Base-by-base conservation (phyloP, 2,113 vertebrate species). In the Pseudorhombus dupliciocellatus region DNA sequence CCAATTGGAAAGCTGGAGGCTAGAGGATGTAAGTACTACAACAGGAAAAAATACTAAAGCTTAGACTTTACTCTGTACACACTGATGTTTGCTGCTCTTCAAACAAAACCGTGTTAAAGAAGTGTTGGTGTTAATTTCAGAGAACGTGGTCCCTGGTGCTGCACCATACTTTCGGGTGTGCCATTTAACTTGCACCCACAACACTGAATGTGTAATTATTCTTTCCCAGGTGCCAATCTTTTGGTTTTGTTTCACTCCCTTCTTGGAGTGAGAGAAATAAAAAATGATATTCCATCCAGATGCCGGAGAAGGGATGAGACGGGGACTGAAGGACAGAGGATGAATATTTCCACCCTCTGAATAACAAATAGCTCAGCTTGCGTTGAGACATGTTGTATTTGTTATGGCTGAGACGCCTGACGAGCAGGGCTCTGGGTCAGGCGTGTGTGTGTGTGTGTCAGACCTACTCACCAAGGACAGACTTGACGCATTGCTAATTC, bases 401-500 rank as follows among this genome's bases (percentile, higher is more conserved):
- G 60, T 55, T 66, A 67, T 52, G 31, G 51, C 34, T 42, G 60
- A 65, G 50, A 21, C 42, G 40, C 22, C 31, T 67, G 42, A 18
- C n/a, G 62, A 58, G 53, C 51, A 53, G 58, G 30, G 18, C 31
- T 58, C 34, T 48, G 56, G 51, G 46, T 59, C 25, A 73, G 16
- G 20, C 50, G 37, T 42, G 24, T 60, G 11, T 53, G 25, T 26
- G 46, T 31, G 11, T 53, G 70, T 70, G 48, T 70, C 42, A 64
- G 21, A 55, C 2, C 31, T 34, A 3, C n/a, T 25, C 42, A 58
- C 26, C 67, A 51, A 75, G 76, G 69, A 60, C 61, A 58, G 18
- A 73, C 42, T 57, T 72, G 69, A 79, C 76, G 44, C 53, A 71
- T 30, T 64, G 25, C 69, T 77, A 66, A 80, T 80, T 78, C 58